Conservation (phyloP, 1,140 invertebrate genomes). For the Drosophila hydei region DNA sequence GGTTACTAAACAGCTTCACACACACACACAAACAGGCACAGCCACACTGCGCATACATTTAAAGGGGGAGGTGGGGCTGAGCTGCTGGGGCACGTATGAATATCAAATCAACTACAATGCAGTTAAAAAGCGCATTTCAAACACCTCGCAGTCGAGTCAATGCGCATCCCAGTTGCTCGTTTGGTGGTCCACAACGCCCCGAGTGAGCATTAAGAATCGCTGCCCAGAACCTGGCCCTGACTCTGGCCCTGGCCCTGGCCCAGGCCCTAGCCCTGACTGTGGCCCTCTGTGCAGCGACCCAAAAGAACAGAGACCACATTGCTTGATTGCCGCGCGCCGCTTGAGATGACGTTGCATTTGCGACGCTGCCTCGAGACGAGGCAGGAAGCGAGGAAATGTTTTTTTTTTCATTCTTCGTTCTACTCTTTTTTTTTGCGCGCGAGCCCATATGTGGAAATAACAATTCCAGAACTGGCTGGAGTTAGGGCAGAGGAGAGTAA, state of each 20-base stretch:
- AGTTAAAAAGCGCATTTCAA: conserved; percentile 80
- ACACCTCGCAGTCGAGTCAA: conserved; percentile 57
- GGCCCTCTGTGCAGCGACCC: neutral
- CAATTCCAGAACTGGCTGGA: conserved; percentile 63
- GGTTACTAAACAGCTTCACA: conserved; percentile 15
- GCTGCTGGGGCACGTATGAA: conserved; percentile 55
- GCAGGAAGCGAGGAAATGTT: conserved; percentile 75
- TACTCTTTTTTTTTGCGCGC: conserved; percentile 33
- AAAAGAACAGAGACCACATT: conserved; percentile 59
- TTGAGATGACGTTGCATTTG: conserved; percentile 76
- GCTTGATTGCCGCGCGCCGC: conserved; percentile 78
- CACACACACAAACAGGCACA: conserved; percentile 6
- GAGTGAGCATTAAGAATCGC: conserved; percentile 64
- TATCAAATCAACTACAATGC: conserved; percentile 79
- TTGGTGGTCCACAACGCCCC: conserved; percentile 76
- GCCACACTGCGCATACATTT: too few relatives aligned
- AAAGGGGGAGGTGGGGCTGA: neutral
- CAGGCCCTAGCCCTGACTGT: conserved; percentile 19
- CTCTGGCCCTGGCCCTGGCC: conserved; percentile 15
- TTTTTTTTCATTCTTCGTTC: conserved; percentile 15
- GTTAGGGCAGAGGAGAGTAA: conserved; percentile 33
- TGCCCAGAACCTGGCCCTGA: conserved; percentile 22
- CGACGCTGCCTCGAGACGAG: conserved; percentile 34
- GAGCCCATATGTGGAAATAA: conserved; percentile 71
- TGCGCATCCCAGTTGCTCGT: conserved; percentile 55